Evolutionary conservation across 2,888 invertebrate species (phyloP).

Genomic region (Drosophila quasianomalipes): DNA sequence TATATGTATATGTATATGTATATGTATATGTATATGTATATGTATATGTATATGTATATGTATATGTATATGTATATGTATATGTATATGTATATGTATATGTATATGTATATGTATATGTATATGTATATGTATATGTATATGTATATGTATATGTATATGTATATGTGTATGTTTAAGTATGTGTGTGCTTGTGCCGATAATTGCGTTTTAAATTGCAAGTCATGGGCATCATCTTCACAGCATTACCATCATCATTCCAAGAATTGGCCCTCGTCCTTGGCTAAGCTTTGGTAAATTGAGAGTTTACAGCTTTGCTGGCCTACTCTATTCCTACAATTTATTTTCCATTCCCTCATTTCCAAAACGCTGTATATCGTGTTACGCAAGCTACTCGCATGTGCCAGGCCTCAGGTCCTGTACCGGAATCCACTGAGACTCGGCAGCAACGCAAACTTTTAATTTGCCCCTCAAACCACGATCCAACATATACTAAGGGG

Average conservation of each 20-base stretch:
- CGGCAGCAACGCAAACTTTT: conserved; percentile 26
- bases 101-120: neutral
- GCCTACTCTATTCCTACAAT: conserved; percentile 27
- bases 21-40: neutral
- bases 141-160: conserved; percentile 2
- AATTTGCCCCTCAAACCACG: conserved; percentile 25
- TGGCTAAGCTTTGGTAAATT: conserved; percentile 60
- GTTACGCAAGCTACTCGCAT: conserved; percentile 48
- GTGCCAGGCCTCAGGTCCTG: conserved; percentile 5
- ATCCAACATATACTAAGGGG: neutral
- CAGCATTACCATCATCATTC: conserved; percentile 28
- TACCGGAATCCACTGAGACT: conserved; percentile 1
- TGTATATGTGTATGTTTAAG: conserved; percentile 1
- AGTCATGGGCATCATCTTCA: conserved; percentile 54
- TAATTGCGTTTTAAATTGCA: conserved; percentile 77
- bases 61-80: neutral
- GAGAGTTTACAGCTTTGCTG: conserved; percentile 47
- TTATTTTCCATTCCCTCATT: conserved; percentile 63
- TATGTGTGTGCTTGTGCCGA: conserved; percentile 30
- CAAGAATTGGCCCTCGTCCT: conserved; percentile 40
- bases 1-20: conserved; percentile 8
- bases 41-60: neutral
- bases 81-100: conserved; percentile 7
- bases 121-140: neutral
- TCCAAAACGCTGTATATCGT: conserved; percentile 54